Evolutionary conservation across 2,888 invertebrate genomes (phyloP).

Genomic region (Cheilosia urbana): DNA sequence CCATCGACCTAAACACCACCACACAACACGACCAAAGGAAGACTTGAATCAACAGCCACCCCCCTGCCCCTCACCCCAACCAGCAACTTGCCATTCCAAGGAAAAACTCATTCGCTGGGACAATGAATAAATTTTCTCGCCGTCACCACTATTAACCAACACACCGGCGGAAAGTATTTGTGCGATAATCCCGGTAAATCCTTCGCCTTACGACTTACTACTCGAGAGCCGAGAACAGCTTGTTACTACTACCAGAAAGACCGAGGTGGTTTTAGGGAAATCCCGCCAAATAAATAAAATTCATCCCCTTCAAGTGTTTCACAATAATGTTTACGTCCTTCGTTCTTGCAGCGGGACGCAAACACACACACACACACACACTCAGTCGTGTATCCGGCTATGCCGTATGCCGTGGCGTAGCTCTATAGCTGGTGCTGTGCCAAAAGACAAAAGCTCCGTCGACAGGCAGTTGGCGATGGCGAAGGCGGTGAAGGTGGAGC

Average conservation of each 20-base stretch:
- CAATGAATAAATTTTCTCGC: slow-evolving; percentile 72
- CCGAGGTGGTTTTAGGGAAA: slow-evolving; percentile 55
- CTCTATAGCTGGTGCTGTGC: slow-evolving; percentile 33
- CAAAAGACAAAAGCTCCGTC: slow-evolving; percentile 70
- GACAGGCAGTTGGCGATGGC: slow-evolving; percentile 54
- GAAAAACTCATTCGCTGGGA: slow-evolving; percentile 40
- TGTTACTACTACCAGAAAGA: slow-evolving; percentile 44
- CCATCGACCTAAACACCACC: slow-evolving; percentile 56
- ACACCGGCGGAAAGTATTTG: slow-evolving; percentile 65
- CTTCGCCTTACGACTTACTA: slow-evolving; percentile 69
- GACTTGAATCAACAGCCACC: slow-evolving; percentile 37
- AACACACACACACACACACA: slow-evolving; percentile 12
- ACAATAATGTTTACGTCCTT: slow-evolving; percentile 70
- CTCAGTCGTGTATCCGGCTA: not conserved
- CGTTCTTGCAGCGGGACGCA: slow-evolving; percentile 29
- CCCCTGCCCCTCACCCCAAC: not conserved
- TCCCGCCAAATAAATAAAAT: slow-evolving; percentile 75
- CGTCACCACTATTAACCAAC: slow-evolving; percentile 53
- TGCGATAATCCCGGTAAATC: slow-evolving; percentile 74
- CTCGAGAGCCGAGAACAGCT: slow-evolving; percentile 48
- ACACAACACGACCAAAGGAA: slow-evolving; percentile 45
- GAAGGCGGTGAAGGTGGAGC: slow-evolving; percentile 53
- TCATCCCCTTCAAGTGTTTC: slow-evolving; percentile 74
- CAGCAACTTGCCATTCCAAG: not conserved
- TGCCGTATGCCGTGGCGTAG: too few species aligned